Percentiles rank a stretch among this genome's conserved stretches.
These are phyloP conservation scores for Mesorhabditis belari DNA, from an alignment of 2,888 invertebrate genomes.

Conservation along the genomic window DNA sequence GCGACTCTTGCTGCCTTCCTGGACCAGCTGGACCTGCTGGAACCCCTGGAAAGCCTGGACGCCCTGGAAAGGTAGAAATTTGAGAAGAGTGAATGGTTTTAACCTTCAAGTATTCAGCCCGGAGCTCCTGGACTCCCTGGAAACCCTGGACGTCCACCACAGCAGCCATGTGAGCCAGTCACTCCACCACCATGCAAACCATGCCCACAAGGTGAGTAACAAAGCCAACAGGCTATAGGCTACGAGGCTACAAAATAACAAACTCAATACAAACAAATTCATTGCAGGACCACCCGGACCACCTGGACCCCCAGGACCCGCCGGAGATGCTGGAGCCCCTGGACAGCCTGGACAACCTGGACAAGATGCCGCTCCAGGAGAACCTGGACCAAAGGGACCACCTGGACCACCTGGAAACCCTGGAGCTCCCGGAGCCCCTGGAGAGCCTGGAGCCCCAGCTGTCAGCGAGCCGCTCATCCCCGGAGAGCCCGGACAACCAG, in stretches of 20 bases:
- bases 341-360: conserved; percentile 35
- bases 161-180: conserved; percentile 40
- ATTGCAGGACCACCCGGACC: conserved; percentile 24
- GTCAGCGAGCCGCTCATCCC: conserved; percentile 30
- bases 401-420: conserved; percentile 37
- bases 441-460: conserved; percentile 33
- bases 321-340: conserved; percentile 29
- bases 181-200: conserved; percentile 40
- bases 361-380: conserved; percentile 32
- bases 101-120: conserved; percentile 12
- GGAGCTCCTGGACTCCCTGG: conserved; percentile 39
- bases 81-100: not conserved
- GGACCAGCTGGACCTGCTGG: conserved; percentile 17
- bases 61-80: conserved; percentile 15
- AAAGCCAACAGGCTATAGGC: not conserved
- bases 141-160: conserved; percentile 35
- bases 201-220: conserved; percentile 29
- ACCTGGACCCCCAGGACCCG: conserved; percentile 31
- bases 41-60: conserved; percentile 24
- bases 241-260: not conserved
- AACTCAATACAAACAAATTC: no score
- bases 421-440: conserved; percentile 34
- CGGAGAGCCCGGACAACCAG: conserved; percentile 34
- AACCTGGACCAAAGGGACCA: conserved; percentile 45
- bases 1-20: conserved; percentile 23